Conservation (phyloP, 2,888 invertebrate genomes). For the Hanleya hanleyi region DNA sequence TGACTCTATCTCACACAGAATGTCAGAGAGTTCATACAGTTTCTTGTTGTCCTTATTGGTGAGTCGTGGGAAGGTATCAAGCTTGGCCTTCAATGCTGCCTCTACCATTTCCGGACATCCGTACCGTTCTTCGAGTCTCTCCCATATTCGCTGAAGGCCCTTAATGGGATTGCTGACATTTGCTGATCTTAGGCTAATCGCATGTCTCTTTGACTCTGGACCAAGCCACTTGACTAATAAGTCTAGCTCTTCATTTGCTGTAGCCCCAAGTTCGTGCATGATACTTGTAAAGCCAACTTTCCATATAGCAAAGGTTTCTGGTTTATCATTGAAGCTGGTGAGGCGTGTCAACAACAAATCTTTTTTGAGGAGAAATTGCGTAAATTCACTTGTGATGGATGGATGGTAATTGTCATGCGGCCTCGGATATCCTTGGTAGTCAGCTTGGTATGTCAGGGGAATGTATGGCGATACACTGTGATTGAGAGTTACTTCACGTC, state of each 20-base stretch:
- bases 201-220: conserved; percentile 22
- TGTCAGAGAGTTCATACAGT: neutral
- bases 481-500: no score
- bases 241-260: conserved; percentile 23
- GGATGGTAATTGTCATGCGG: no score
- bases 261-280: no score
- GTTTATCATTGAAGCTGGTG: no score
- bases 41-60: conserved; percentile 26
- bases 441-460: no score
- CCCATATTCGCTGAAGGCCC: conserved; percentile 28
- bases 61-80: conserved; percentile 34
- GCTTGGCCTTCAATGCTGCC: conserved; percentile 22
- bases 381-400: no score
- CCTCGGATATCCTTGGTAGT: no score
- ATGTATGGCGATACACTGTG: no score
- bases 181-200: conserved; percentile 29
- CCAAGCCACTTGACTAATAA: conserved; percentile 27
- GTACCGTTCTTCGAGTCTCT: conserved; percentile 31
- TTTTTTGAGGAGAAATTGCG: no score
- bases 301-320: no score
- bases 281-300: no score
- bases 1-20: conserved; percentile 31
- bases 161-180: conserved; percentile 17
- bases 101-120: conserved; percentile 32
- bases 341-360: no score